Evolutionary conservation across 2,113 vertebrate species (phyloP).

Genomic region (Agelaius tricolor): DNA sequence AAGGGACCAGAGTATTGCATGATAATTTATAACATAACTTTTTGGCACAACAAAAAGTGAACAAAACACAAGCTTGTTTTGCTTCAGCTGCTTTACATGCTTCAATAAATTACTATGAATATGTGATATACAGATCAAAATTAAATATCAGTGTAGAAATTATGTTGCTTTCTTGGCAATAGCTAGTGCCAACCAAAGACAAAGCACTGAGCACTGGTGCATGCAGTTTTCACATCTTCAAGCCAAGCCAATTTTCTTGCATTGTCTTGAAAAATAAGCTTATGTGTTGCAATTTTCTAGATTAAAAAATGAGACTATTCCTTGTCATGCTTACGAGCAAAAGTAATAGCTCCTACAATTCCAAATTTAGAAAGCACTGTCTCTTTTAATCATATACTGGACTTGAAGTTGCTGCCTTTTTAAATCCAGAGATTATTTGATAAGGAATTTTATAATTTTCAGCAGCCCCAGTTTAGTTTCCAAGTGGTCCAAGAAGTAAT

Average conservation of each 20-base stretch:
- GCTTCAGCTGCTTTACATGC: background rate
- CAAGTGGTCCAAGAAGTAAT: background rate
- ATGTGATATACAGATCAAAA: background rate
- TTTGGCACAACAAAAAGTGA: background rate
- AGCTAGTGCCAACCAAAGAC: background rate
- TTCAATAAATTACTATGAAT: slow-evolving; percentile 25
- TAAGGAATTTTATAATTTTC: background rate
- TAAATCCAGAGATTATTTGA: background rate
- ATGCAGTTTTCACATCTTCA: background rate
- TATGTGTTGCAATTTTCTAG: background rate
- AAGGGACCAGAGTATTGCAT: background rate
- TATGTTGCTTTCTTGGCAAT: background rate
- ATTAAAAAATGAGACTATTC: background rate
- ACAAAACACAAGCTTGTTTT: background rate
- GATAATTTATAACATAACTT: background rate
- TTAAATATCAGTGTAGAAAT: background rate
- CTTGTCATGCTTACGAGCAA: background rate
- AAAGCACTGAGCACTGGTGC: background rate
- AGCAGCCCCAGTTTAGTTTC: background rate
- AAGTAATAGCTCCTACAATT: background rate
- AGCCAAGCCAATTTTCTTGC: background rate
- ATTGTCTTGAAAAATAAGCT: background rate
- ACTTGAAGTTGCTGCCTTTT: background rate
- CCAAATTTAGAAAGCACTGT: background rate
- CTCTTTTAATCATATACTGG: background rate